Percentiles rank a stretch among this genome's conserved stretches.
These are phyloP conservation scores for Marasmarcha lunaedactyla DNA, from an alignment of 2,888 invertebrate species.

Conservation along the genomic window DNA sequence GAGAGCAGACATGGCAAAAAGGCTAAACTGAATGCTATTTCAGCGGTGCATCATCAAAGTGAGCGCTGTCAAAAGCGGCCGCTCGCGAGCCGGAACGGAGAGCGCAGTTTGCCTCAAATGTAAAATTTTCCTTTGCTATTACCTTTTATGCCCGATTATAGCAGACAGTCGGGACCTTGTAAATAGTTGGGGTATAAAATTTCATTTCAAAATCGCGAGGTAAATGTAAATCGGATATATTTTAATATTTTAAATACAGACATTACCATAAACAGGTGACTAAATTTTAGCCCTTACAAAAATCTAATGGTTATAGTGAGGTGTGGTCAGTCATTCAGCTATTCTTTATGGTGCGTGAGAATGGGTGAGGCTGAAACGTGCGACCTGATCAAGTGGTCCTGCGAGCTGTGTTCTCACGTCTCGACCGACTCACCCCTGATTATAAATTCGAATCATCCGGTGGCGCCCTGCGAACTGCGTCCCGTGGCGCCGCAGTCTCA, in stretches of 20 bases:
- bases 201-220: too few species aligned
- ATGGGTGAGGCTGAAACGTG: conserved; percentile 45
- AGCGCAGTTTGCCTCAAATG: conserved; percentile 51
- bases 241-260: too few species aligned
- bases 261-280: too few species aligned
- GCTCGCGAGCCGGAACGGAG: conserved; percentile 48
- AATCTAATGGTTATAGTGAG: conserved; percentile 57
- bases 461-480: conserved; percentile 30
- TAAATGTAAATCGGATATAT: too few species aligned
- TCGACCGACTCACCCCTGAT: conserved; percentile 51
- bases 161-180: conserved; percentile 27
- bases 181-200: too few species aligned
- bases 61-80: conserved; percentile 58
- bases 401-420: conserved; percentile 56
- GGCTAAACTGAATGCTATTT: conserved; percentile 55
- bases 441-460: conserved; percentile 57
- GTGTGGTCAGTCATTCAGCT: conserved; percentile 38
- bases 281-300: conserved; percentile 36
- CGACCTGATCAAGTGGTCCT: conserved; percentile 60
- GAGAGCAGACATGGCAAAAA: conserved; percentile 38
- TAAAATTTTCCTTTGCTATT: conserved; percentile 49
- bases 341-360: conserved; percentile 50
- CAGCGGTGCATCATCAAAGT: conserved; percentile 49
- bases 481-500: conserved; percentile 38
- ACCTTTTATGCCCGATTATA: conserved; percentile 49